A percentile compares a stretch with the other conserved stretches of the same genome.
Evolutionary conservation across 2,888 invertebrate species (phyloP).

Genomic region (Pachymerium ferrugineum): DNA sequence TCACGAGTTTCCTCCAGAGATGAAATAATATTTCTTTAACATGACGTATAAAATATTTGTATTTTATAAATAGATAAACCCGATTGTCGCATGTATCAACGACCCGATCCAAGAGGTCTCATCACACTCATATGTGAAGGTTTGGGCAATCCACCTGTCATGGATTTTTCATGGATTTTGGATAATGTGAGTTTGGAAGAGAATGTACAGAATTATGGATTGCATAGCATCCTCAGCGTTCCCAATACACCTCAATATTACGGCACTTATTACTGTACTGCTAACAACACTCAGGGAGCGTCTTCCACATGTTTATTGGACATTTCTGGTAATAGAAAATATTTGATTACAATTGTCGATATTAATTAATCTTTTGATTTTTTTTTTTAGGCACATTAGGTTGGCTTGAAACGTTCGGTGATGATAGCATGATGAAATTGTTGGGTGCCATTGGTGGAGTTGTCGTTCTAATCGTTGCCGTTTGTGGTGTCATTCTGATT

Average conservation of each 20-base stretch:
- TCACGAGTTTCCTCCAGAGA: too few relatives aligned
- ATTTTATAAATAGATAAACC: conserved; percentile 62
- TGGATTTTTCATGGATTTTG: conserved; percentile 70
- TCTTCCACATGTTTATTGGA: conserved; percentile 54
- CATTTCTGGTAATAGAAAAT: conserved; percentile 49
- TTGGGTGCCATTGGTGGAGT: conserved; percentile 63
- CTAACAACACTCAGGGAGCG: conserved; percentile 73
- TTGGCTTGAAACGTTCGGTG: conserved; percentile 67
- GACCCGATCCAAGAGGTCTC: conserved; percentile 62
- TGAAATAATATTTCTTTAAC: too few relatives aligned
- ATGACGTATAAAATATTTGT: background rate
- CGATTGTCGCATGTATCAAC: conserved; percentile 69
- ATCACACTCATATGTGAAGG: conserved; percentile 75
- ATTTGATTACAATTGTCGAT: background rate
- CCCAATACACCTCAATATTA: conserved; percentile 59
- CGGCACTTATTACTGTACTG: conserved; percentile 76
- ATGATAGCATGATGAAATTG: conserved; percentile 70
- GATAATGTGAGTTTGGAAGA: conserved; percentile 78
- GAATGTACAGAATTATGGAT: conserved; percentile 54
- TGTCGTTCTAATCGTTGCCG: conserved; percentile 65
- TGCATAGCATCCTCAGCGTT: conserved; percentile 59
- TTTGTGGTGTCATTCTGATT: conserved; percentile 80
- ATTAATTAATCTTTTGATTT: conserved; percentile 31
- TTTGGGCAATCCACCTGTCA: conserved; percentile 69
- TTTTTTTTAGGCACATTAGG: conserved; percentile 64